Evolutionary conservation across 1,140 invertebrate species (phyloP), one percentile per base, ranked within the genome.

Genomic region (Ephestia elutella): DNA sequence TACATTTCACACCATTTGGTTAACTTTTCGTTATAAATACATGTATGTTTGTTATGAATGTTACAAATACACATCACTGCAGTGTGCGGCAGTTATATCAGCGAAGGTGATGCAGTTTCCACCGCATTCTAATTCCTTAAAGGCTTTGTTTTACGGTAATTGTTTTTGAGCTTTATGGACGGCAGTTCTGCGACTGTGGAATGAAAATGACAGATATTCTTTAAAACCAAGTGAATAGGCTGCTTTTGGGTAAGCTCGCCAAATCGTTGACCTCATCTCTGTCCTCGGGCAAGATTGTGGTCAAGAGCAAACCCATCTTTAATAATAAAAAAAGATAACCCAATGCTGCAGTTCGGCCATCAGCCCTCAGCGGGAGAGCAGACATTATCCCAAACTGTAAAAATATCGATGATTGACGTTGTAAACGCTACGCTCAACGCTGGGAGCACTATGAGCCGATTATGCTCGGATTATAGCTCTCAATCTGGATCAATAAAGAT

Each of bases 391-490:
- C 53, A 51, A 66, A 62, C 62, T 72, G 61, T 68, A 72, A 70
- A 71, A 75, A 80, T 75, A 73, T 71, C 70, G 66, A 75, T 75
- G 73, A 73, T 74, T 70, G 66, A 63, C 56, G 58, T 69, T 60
- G 63, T 69, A 71, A 73, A 67, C 57, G 59, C 54, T 69, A 67
- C 59, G 57, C 63, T 8, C 11, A 32, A 32, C 11, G 57, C 38
- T 63, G 61, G 57, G 30, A 60, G 61, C 68, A 66, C 60, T 68
- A 60, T 30, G 54, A 17, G 28, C 19, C 18, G 50, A 70, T 64
- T 62, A 65, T 56, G 54, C 54, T 56, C 19, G 51, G 60, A 70
- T 63, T 70, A 68, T 49, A 59, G 65, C 63, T 70, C 66, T 66
- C 62, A 61, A 65, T 70, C 59, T 66, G 57, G 60, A 67, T 65